Conservation (phyloP, 1,140 invertebrate genomes). For the Phymastichus coffea region DNA sequence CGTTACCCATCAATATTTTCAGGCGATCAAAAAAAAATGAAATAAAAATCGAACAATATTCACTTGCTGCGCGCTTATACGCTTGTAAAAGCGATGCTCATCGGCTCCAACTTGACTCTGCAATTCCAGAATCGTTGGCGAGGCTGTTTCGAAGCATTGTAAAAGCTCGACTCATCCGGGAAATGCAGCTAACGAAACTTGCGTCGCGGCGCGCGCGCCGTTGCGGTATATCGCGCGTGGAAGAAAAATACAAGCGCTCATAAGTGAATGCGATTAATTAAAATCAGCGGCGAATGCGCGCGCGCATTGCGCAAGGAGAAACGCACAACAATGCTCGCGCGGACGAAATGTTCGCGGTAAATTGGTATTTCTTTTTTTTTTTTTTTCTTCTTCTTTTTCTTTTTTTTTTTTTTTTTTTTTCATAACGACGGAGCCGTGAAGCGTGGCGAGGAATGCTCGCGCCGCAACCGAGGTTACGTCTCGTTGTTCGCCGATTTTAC, state of each 20-base stretch:
- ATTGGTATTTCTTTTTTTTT: too few relatives aligned
- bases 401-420: too few relatives aligned
- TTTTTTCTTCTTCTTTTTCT: too few relatives aligned
- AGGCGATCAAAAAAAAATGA: too few relatives aligned
- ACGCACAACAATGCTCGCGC: neutral
- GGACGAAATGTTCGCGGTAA: neutral
- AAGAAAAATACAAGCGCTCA: constrained; percentile 16
- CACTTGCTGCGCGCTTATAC: too few relatives aligned
- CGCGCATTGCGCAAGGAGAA: neutral
- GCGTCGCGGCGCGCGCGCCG: neutral
- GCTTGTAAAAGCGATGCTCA: too few relatives aligned
- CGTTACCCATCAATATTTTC: too few relatives aligned
- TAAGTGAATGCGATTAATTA: constrained; percentile 24
- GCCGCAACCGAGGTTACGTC: neutral
- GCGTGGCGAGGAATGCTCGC: constrained; percentile 12
- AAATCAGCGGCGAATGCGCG: constrained; percentile 4
- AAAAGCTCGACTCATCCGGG: constrained; percentile 27
- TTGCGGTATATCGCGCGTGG: constrained; percentile 2
- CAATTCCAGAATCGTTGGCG: too few relatives aligned
- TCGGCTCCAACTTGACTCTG: too few relatives aligned
- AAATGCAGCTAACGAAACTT: constrained; percentile 25
- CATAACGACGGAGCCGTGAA: neutral
- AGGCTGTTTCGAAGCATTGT: too few relatives aligned
- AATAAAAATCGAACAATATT: too few relatives aligned
- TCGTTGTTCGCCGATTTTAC: constrained; percentile 8